Evolutionary conservation across 1,140 invertebrate genomes (phyloP).

Genomic region (Neodiprion lecontei): DNA sequence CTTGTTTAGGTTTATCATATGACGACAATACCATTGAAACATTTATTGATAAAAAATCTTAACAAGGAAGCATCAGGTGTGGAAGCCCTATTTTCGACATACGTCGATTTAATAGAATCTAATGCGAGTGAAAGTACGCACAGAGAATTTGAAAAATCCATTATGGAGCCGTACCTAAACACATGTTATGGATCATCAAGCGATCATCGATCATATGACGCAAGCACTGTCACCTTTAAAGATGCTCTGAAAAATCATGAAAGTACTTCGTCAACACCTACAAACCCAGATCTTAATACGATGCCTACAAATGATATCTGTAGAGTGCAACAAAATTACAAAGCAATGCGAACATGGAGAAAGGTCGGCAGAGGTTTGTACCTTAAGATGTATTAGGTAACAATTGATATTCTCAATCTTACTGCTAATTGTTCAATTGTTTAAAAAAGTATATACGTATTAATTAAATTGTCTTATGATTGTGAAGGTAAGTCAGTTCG

Average conservation of each 20-base stretch:
- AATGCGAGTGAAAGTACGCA: constrained; percentile 27
- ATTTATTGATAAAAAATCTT: constrained; percentile 37
- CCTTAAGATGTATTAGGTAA: too few species aligned
- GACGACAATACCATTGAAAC: constrained; percentile 30
- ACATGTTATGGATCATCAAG: constrained; percentile 30
- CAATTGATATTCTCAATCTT: too few species aligned
- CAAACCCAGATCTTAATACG: neutral
- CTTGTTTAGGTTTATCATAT: constrained; percentile 34
- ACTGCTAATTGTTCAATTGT: too few species aligned
- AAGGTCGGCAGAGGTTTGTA: constrained; percentile 36
- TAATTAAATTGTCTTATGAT: too few species aligned
- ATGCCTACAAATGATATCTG: neutral
- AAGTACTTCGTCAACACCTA: neutral
- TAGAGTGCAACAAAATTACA: constrained; percentile 44
- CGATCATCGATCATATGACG: neutral
- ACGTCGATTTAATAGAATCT: constrained; percentile 29
- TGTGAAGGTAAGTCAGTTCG: too few species aligned
- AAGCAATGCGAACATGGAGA: constrained; percentile 50
- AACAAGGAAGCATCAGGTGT: constrained; percentile 28
- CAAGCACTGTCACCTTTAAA: neutral
- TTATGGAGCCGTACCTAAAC: constrained; percentile 43
- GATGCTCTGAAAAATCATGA: neutral
- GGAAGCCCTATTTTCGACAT: constrained; percentile 38
- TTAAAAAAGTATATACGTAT: neutral
- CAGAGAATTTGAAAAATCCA: constrained; percentile 32